Percentiles rank a stretch among this genome's conserved stretches.
phyloP scores from a whole-genome alignment of 2,888 invertebrate genomes.

The Mythimna lalbum region DNA sequence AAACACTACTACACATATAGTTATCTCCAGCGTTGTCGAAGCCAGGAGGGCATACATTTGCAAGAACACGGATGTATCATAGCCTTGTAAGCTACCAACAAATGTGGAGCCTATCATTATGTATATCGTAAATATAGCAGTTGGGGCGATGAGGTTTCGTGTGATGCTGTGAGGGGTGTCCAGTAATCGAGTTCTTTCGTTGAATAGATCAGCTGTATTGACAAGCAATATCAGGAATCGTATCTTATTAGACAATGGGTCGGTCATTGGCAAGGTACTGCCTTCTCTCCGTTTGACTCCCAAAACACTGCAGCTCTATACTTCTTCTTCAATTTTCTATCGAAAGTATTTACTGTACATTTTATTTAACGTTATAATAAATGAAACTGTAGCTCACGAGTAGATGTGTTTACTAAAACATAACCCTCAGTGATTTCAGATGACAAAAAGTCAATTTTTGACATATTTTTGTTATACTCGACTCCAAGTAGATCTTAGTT shows the following conservation, averaged over 20 bases:
- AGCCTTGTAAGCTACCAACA: conserved; percentile 61
- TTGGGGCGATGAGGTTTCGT: conserved; percentile 76
- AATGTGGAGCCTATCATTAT: conserved; percentile 73
- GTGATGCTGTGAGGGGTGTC: conserved; percentile 66
- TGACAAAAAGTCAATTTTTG: conserved; percentile 15
- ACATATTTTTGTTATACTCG: not conserved
- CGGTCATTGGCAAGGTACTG: not conserved
- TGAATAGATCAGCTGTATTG: conserved; percentile 65
- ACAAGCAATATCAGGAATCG: not conserved
- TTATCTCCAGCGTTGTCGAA: conserved; percentile 68
- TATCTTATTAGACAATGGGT: not conserved
- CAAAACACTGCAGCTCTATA: not conserved
- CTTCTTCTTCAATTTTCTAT: not conserved
- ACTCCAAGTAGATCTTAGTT: too few relatives aligned
- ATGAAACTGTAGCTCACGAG: not conserved
- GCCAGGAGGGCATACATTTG: conserved; percentile 74
- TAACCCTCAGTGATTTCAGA: not conserved
- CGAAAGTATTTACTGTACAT: not conserved
- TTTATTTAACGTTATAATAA: not conserved
- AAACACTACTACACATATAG: not conserved
- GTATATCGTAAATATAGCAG: conserved; percentile 75
- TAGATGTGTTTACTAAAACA: not conserved
- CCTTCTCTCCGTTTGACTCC: too few relatives aligned
- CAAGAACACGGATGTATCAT: conserved; percentile 72
- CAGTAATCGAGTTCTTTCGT: conserved; percentile 71